Conservation (phyloP, 1,140 invertebrate genomes). For the Papilio xuthus region DNA sequence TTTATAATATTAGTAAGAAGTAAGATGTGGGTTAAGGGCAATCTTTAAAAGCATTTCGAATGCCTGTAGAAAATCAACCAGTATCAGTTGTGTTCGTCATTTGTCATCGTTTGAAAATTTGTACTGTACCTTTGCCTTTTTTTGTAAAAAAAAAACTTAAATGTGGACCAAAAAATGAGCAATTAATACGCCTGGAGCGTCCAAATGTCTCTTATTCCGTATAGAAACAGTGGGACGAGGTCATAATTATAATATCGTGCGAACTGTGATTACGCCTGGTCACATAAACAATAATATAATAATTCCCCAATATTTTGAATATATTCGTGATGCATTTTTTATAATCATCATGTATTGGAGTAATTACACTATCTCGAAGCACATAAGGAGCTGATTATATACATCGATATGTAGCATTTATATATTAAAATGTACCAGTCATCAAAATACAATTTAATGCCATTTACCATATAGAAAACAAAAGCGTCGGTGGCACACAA, state of each 20-base stretch:
- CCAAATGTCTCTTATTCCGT: background rate
- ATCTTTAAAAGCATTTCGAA: too few species aligned
- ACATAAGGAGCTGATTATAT: background rate
- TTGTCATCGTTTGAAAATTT: background rate
- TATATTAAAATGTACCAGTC: background rate
- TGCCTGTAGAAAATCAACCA: too few species aligned
- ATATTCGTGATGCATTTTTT: background rate
- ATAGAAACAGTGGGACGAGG: constrained; percentile 5
- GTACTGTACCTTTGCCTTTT: background rate
- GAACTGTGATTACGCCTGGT: background rate
- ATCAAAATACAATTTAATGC: background rate
- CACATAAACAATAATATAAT: background rate
- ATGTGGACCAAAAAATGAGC: background rate
- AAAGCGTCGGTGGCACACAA: too few species aligned
- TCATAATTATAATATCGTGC: constrained; percentile 2
- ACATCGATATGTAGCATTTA: background rate
- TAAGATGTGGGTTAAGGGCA: too few species aligned
- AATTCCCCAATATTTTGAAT: constrained; percentile 5
- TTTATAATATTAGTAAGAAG: too few species aligned
- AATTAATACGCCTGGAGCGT: background rate
- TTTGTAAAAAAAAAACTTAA: background rate
- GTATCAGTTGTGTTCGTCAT: background rate
- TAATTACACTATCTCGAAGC: background rate
- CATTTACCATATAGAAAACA: too few species aligned
- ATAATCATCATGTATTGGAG: background rate